Percentiles rank a stretch among this genome's conserved stretches.
Evolutionary conservation across 2,113 vertebrate species (phyloP).

Genomic region (Mandrillus leucophaeus): DNA sequence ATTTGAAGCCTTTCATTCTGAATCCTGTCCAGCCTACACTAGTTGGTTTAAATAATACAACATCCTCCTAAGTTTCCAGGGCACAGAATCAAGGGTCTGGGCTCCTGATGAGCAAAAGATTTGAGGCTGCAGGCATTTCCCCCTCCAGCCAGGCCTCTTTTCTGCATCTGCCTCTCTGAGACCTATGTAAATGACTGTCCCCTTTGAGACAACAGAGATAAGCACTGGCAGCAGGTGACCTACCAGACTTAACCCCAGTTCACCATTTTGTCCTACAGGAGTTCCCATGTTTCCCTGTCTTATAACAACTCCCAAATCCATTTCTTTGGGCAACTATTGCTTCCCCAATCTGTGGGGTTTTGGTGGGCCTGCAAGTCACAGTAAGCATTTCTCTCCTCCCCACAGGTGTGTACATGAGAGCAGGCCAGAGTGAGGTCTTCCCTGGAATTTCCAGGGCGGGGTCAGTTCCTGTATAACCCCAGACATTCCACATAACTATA

Average conservation of each 20-base stretch:
- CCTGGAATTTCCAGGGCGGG: not conserved
- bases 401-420: not conserved
- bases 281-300: not conserved
- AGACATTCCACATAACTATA: too few species aligned
- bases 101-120: not conserved
- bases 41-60: not conserved
- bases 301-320: not conserved
- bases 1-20: not conserved
- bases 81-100: not conserved
- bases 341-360: too few species aligned
- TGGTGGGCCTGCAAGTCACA: not conserved
- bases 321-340: not conserved
- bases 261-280: not conserved
- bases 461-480: not conserved
- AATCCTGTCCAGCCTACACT: not conserved
- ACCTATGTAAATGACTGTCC: not conserved
- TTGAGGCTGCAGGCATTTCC: not conserved
- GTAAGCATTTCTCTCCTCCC: not conserved
- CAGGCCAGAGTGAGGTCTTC: not conserved
- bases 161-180: not conserved
- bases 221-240: not conserved
- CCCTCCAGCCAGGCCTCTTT: not conserved
- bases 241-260: not conserved
- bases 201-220: not conserved
- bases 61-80: not conserved